Base-by-base conservation (phyloP, 2,113 vertebrate genomes). In the Forbesichthys papilliferus region DNA sequence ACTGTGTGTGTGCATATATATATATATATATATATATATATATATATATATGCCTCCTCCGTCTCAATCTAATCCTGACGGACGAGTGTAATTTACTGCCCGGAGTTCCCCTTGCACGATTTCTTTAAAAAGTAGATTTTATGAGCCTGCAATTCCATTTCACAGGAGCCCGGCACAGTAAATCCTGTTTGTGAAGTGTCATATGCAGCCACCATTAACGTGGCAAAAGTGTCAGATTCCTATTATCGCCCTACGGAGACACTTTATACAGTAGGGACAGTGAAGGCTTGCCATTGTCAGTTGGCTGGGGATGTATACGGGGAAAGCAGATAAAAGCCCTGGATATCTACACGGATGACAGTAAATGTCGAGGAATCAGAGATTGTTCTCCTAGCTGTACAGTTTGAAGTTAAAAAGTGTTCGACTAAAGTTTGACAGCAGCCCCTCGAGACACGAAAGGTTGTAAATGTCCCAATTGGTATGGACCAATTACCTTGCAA, bases 51-150 rank as follows among this genome's bases (percentile, higher is more conserved):
- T 27, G 27, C 27, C 27, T 71, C 72, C 71, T 64, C 80, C 77
- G n/a, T 66, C 62, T 68, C 78, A 84, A 86, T 89, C 85, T 90
- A 84, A 88, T 91, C 88, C 88, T 84, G 90, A 86, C 81, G 80
- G 87, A 81, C 86, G 86, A 92, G 86, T 92, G 92, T 90, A 87
- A 91, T 93, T 91, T 89, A 91, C 91, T 89, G 86, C 85, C 89
- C 78, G 87, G 90, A 90, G 78, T 88, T 83, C 75, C 85, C 49
- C 64, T 86, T 85, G 85, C 64, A 88, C 91, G 90, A 90, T 91
- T 91, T 91, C 87, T 87, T 91, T 90, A 89, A 90, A 93, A 92
- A 91, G 91, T 92, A 87, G 83, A 87, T 92, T 91, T 93, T 90
- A 92, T 89, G 90, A 92, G 89, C 86, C 83, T 80, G 89, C 91